Evolutionary conservation across 2,888 invertebrate species (phyloP), one percentile per base, ranked within the genome.

Genomic region (Petrolisthes manimaculis): DNA sequence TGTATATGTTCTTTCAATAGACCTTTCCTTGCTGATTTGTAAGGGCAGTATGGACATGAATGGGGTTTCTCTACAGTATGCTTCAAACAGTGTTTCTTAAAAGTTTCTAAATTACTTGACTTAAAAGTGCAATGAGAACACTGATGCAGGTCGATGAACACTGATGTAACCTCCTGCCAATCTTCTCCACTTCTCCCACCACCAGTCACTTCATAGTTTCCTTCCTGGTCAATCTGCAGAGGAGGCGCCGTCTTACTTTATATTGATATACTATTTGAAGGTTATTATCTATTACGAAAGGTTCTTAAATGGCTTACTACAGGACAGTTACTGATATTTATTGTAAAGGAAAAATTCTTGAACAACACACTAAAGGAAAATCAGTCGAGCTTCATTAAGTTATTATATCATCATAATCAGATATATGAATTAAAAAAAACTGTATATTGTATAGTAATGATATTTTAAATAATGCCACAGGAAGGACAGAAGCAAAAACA

Each of bases 221-320:
- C 71, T 56, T 88, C 83, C 88, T 21, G 80, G 79, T 88, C 88
- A 84, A 88, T 79, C 88, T 88, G 88, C 56, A 84, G 88, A 88
- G 88, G 84, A 88, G 88, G 88, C 81, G 80, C 71, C 21, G 80
- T 88, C 84, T 88, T 80, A 88, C 84, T 88, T 21, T 81, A 55
- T 82, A 82, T 82, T 79, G 69, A 77, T 51, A 83, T 21, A 37
- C 37, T 37, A 37, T 37, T 37, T 37, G 37, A 37, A 37, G 37
- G 37, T 37, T 37, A 37, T 37, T 37, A 37, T 37, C 37, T 37
- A 37, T 37, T 37, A 37, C 37, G 37, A 37, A 37, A 37, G 37
- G 37, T 37, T 37, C 37, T 37, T 37, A 37, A 37, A 37, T 37
- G 37, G 37, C 37, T 37, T 37, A 37, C 37, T 37, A 37, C 37